A percentile compares a stretch with the other conserved stretches of the same genome.
Conservation (phyloP, 2,888 invertebrate genomes). For the Sympetrum striolatum region DNA sequence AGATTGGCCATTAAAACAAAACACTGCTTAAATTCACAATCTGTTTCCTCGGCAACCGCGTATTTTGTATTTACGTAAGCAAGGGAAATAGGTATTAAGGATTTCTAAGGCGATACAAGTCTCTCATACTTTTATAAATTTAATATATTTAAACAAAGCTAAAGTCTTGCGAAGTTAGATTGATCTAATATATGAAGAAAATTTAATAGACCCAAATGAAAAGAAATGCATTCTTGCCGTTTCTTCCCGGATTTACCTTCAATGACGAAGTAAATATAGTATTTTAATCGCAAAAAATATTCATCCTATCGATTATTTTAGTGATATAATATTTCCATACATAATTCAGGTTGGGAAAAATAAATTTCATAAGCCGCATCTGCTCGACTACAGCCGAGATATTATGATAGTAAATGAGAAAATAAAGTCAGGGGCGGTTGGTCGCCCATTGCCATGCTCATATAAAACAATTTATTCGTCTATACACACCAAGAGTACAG, state of each 20-base stretch:
- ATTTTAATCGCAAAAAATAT: not conserved
- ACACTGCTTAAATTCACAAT: not conserved
- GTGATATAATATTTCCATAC: not conserved
- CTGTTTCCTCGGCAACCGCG: constrained; percentile 35
- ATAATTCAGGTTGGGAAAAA: constrained; percentile 67
- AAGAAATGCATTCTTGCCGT: constrained; percentile 72
- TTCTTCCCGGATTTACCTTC: constrained; percentile 76
- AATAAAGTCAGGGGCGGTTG: constrained; percentile 67
- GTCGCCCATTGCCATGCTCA: constrained; percentile 63
- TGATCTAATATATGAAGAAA: not conserved
- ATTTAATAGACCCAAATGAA: constrained; percentile 56
- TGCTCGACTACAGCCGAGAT: constrained; percentile 67
- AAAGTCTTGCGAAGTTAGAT: not conserved
- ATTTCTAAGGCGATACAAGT: not conserved
- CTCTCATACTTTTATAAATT: not conserved
- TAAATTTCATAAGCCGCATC: constrained; percentile 68
- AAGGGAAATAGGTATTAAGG: not conserved
- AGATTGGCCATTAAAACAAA: not conserved
- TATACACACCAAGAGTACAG: constrained; percentile 76
- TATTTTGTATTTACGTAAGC: not conserved
- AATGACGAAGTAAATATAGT: constrained; percentile 68
- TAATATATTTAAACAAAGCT: not conserved
- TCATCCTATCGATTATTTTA: not conserved
- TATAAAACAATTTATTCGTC: constrained; percentile 68
- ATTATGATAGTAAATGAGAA: constrained; percentile 70